phyloP scores from a whole-genome alignment of 2,888 invertebrate species.

The Frankliniella fusca region DNA sequence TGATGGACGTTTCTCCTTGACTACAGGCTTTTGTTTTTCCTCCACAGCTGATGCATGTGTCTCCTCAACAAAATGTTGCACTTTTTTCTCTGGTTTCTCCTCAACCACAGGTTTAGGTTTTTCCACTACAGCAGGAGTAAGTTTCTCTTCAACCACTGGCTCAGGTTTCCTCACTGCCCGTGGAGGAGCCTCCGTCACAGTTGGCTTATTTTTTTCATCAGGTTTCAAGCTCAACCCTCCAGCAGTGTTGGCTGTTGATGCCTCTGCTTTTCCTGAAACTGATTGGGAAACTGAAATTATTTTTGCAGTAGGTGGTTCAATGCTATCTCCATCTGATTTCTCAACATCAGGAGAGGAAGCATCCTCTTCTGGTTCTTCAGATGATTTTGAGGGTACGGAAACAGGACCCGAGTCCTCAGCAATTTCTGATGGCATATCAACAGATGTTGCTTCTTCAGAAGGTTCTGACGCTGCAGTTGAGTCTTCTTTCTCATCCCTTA shows the following conservation, averaged over 20 bases:
- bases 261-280: slow-evolving; percentile 31
- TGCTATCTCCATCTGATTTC: too few species aligned
- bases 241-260: slow-evolving; percentile 22
- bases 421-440: not conserved
- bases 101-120: slow-evolving; percentile 28
- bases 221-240: slow-evolving; percentile 29
- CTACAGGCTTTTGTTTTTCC: too few species aligned
- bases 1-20: slow-evolving; percentile 31
- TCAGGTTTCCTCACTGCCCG: slow-evolving; percentile 31
- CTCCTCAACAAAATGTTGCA: too few species aligned
- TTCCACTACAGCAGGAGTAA: slow-evolving; percentile 27
- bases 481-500: not conserved
- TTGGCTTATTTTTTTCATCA: slow-evolving; percentile 27
- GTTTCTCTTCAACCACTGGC: slow-evolving; percentile 31
- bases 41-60: too few species aligned
- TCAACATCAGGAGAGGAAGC: slow-evolving; percentile 2
- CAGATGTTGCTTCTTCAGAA: not conserved
- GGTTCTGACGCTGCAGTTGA: not conserved
- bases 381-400: not conserved
- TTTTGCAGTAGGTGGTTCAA: too few species aligned
- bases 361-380: not conserved
- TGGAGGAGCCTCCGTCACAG: slow-evolving; percentile 31
- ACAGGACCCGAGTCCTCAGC: not conserved
- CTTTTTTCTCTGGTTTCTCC: not conserved
- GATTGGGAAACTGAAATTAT: too few species aligned